Base-by-base conservation (phyloP, 35 echinoderm and acorn worm genomes). In the Diadema setosum region DNA sequence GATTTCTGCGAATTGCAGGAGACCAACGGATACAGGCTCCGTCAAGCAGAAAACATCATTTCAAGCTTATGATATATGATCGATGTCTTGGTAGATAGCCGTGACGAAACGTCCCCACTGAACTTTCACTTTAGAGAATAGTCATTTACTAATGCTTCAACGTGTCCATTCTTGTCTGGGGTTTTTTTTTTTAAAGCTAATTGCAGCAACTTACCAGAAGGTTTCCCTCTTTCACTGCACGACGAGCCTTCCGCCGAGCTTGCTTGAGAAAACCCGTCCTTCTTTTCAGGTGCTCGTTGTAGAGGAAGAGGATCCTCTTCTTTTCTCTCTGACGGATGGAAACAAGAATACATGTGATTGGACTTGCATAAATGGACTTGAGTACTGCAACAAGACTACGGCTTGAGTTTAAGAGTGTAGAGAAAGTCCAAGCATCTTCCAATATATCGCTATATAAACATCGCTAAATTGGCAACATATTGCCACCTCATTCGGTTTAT, bases 211-310 rank as follows among this genome's bases (percentile, higher is more conserved):
- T 81, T 75, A 97, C 95, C 83, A 44, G n/a, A 9, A 97, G 81
- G 65, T 85, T 91, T 16, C 88, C 52, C 25, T 97, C 91, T 83
- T 70, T 91, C 5, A 88, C 95, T 36, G 91, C 59, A 39, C 90
- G 69, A n/a, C 84, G 75, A 0, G 91, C 91, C 85, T 85, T 73
- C 29, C 81, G 74, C 23, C 91, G 84, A 84, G 93, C 82, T n/a
- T 73, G 65, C 69, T 74, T 83, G 17, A 97, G 46, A 75, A 85
- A 97, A 3, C 95, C 95, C 27, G 67, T 58, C 46, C 91, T 57
- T 65, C 88, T 97, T 42, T 80, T 87, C 4, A 97, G 67, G 7
- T 39, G 31, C 45, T 97, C 95, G 48, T 97, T 97, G 70, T 97
- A 97, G 55, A 97, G 56, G 57, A 83, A 97, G 27, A 97, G 33